These are phyloP conservation scores for Ypsolopha sequella DNA, from an alignment of 2,888 invertebrate species.

Conservation along the genomic window DNA sequence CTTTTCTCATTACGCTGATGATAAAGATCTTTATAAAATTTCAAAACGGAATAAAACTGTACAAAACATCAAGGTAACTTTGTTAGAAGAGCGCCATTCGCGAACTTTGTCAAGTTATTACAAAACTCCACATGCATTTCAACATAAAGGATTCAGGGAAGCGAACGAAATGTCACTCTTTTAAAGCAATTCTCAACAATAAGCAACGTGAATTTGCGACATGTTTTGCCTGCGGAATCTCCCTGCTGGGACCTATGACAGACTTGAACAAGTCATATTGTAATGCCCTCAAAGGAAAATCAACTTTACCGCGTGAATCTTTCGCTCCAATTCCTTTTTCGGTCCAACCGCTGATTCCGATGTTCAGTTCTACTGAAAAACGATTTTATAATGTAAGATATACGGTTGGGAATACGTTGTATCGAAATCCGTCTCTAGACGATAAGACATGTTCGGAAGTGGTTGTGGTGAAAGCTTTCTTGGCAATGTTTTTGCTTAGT, in stretches of 20 bases:
- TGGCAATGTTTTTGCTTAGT: conserved; percentile 47
- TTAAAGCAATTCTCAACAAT: conserved; percentile 38
- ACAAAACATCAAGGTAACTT: conserved; percentile 1
- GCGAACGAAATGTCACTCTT: conserved; percentile 12
- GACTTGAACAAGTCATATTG: conserved; percentile 15
- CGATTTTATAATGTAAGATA: conserved; percentile 1
- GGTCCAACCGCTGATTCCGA: conserved; percentile 11
- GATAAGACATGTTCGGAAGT: conserved; percentile 54
- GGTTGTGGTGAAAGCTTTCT: conserved; percentile 58
- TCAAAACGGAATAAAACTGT: conserved; percentile 1
- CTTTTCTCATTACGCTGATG: conserved; percentile 1
- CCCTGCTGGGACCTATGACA: conserved; percentile 32
- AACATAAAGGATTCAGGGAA: conserved; percentile 2
- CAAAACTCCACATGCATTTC: conserved; percentile 2
- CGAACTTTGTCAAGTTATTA: conserved; percentile 1
- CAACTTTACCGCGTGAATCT: conserved; percentile 14
- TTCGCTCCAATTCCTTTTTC: conserved; percentile 18
- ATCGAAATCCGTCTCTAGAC: conserved; percentile 30
- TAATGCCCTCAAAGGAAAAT: conserved; percentile 9
- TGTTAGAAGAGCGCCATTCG: not conserved
- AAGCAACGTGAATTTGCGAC: conserved; percentile 41
- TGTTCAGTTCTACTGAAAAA: conserved; percentile 1
- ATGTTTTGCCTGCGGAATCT: conserved; percentile 30
- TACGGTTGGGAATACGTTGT: conserved; percentile 21
- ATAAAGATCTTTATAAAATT: conserved; percentile 1